Base-by-base conservation (phyloP, 2,888 invertebrate species). In the Cremastinae sp. region DNA sequence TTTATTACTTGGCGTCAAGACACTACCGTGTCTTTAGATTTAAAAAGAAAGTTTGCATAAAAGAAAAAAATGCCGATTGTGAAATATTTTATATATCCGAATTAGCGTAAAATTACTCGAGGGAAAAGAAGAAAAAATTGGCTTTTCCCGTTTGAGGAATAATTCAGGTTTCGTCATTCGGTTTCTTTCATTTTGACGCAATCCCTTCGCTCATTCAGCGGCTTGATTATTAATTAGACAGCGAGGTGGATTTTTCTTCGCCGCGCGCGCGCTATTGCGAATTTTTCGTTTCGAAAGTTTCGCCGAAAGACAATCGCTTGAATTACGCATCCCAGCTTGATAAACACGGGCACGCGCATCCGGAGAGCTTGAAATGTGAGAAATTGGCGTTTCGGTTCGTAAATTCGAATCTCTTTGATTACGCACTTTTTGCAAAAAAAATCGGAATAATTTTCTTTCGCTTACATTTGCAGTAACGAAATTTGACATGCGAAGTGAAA, bases 221-320 rank as follows among this genome's bases (percentile, higher is more conserved):
- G n/a, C 73, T 66, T 66, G 73, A 61, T 74, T 74, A 74, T 74
- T 55, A 74, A 74, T 74, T 74, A 74, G 66, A 45, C 53, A 45
- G 47, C n/a, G 55, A n/a, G 41, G 8, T 10, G 22, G 16, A 28
- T 66, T 56, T 53, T 55, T 55, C 10, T 10, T 22, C 14, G 41
- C 28, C 20, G 51, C 58, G 45, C 61, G 16, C 35, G 9, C 22
- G 22, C 37, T 64, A 56, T 68, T 45, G 72, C 62, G 49, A 70
- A 70, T 70, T 70, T 55, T 10, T 28, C 39, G 41, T 76, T 72
- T 53, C 75, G 72, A 43, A 68, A 76, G 28, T 47, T 14, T 28
- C 35, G 12, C 2, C 20, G 62, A 37, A 41, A 61, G 58, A 72
- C 62, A 53, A 76, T 76, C 53, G 62, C 72, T 56, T 59, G 43